These are phyloP conservation scores for Pachliopta kotzebuea DNA, from an alignment of 2,888 invertebrate species.

Conservation along the genomic window DNA sequence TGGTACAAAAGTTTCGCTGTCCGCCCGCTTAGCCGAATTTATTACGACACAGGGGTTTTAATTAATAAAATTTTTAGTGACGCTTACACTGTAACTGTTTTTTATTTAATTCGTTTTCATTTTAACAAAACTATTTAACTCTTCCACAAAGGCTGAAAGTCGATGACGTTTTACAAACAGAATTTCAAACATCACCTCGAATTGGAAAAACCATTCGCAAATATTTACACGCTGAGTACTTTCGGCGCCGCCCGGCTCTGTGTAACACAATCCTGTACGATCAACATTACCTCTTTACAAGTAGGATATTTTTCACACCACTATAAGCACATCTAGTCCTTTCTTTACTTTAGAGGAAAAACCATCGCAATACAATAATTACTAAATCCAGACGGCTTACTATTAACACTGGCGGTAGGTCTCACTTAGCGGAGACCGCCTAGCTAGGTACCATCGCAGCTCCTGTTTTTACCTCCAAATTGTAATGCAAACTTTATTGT, in stretches of 20 bases:
- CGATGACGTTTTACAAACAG: not conserved
- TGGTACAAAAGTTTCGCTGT: conserved; percentile 1
- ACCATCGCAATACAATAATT: no score
- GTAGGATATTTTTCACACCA: not conserved
- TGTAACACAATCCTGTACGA: no score
- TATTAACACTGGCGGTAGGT: no score
- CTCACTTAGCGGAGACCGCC: no score
- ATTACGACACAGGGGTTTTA: conserved; percentile 4
- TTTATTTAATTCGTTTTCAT: not conserved
- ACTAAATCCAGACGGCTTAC: no score
- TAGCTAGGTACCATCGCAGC: no score
- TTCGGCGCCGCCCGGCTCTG: not conserved
- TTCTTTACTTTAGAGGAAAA: no score
- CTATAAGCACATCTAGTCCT: not conserved
- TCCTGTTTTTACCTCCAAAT: no score
- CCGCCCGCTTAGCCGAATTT: conserved; percentile 4
- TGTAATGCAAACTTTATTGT: no score
- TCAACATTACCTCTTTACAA: no score
- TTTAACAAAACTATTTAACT: not conserved
- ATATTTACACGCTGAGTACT: not conserved
- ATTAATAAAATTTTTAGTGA: conserved; percentile 2
- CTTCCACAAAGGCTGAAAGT: not conserved
- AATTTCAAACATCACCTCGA: not conserved
- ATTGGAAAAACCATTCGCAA: not conserved
- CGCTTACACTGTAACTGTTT: not conserved